Conservation (phyloP, 2,888 invertebrate species). For the Drosophila stalkeri region DNA sequence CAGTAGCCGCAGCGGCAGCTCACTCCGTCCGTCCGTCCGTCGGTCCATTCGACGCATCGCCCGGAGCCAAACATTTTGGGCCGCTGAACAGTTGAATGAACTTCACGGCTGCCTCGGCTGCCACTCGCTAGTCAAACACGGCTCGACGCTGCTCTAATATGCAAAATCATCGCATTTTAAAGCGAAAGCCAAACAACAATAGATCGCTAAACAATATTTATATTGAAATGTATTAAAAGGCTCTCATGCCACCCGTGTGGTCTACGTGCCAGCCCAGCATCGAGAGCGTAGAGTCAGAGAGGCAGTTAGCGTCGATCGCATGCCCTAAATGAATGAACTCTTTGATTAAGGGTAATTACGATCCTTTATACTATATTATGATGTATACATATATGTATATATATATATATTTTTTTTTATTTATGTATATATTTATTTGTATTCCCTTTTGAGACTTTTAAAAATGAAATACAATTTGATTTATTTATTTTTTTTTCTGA, state of each 20-base stretch:
- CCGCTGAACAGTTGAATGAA: slow-evolving; percentile 60
- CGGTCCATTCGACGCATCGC: slow-evolving; percentile 10
- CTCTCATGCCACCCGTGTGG: slow-evolving; percentile 65
- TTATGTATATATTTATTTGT: too few species aligned
- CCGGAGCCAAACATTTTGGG: slow-evolving; percentile 21
- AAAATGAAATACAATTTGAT: too few species aligned
- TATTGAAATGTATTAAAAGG: slow-evolving; percentile 56
- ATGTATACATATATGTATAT: background rate
- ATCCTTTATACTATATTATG: background rate
- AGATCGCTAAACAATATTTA: slow-evolving; percentile 72
- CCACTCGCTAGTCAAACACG: slow-evolving; percentile 27
- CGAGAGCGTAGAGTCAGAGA: background rate
- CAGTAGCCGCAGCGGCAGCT: slow-evolving; percentile 23
- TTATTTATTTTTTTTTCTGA: too few species aligned
- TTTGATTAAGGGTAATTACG: background rate
- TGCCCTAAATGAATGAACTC: background rate
- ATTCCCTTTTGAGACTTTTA: too few species aligned
- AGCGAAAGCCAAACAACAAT: slow-evolving; percentile 70
- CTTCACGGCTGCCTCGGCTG: slow-evolving; percentile 36
- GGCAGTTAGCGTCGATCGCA: slow-evolving; percentile 1
- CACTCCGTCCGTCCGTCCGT: slow-evolving; percentile 1
- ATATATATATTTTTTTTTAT: background rate
- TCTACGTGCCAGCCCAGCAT: slow-evolving; percentile 13
- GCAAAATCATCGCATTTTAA: slow-evolving; percentile 68
- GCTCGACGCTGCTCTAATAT: slow-evolving; percentile 49